Percentiles rank a stretch among this genome's conserved stretches.
phyloP scores from a whole-genome alignment of 2,888 invertebrate genomes.

The Bembecia ichneumoniformis region DNA sequence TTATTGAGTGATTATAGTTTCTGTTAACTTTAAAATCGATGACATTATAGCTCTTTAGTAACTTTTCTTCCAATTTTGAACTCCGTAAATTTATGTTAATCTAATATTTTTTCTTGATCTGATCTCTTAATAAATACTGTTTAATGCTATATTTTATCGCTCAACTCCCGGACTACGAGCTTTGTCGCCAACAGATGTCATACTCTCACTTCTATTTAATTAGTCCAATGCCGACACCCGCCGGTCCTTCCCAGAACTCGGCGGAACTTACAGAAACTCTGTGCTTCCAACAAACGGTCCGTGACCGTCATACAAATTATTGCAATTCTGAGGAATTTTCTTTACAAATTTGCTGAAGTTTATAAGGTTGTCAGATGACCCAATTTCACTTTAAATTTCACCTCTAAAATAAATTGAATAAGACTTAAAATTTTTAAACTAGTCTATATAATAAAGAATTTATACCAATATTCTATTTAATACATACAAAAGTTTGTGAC shows the following conservation, averaged over 20 bases:
- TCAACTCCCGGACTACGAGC: not conserved
- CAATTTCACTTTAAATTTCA: not conserved
- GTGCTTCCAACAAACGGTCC: not conserved
- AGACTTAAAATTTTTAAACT: no score
- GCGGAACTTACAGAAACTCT: not conserved
- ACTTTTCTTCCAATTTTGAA: no score
- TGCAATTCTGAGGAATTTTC: not conserved
- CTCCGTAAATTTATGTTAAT: no score
- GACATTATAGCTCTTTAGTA: no score
- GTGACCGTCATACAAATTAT: constrained; percentile 3
- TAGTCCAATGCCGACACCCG: constrained; percentile 4
- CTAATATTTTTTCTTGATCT: no score
- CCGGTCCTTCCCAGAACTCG: not conserved
- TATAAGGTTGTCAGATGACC: not conserved
- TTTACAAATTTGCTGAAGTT: not conserved
- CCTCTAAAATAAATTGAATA: not conserved
- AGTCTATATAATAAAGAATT: no score
- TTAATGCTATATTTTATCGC: not conserved
- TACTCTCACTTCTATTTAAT: constrained; percentile 4
- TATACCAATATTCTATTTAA: no score
- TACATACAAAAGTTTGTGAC: no score
- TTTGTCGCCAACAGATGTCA: constrained; percentile 5
- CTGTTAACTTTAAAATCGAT: no score
- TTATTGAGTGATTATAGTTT: no score
- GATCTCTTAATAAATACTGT: no score